These are phyloP conservation scores for Equus przewalskii DNA, from an alignment of 2,113 vertebrate genomes.

Conservation along the genomic window DNA sequence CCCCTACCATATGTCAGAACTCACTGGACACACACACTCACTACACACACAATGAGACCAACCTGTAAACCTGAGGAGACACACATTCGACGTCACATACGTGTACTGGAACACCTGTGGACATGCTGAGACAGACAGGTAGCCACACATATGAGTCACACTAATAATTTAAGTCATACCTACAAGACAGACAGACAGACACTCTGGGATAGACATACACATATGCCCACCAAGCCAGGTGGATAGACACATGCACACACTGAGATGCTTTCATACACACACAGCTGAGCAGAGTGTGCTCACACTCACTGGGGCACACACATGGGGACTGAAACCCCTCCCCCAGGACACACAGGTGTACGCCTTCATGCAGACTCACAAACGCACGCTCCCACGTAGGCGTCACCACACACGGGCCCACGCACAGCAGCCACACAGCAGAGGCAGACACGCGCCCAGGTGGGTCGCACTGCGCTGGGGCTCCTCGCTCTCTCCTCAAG, in stretches of 20 bases:
- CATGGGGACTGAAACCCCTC: neutral
- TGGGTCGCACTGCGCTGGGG: fast-evolving
- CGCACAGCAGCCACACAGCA: neutral
- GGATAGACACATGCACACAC: fast-evolving
- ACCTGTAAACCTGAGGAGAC: neutral
- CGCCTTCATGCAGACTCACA: neutral
- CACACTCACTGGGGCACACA: neutral
- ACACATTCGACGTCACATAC: too few relatives aligned
- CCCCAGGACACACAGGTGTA: neutral
- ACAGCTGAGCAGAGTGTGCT: neutral
- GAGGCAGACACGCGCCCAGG: neutral
- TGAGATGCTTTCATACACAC: neutral
- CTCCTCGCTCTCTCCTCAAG: neutral
- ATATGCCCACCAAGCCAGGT: neutral
- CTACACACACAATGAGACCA: neutral
- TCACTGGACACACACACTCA: too few relatives aligned
- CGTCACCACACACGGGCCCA: fast-evolving
- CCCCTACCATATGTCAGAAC: neutral
- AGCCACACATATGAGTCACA: neutral
- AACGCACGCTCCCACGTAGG: fast-evolving
- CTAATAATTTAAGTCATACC: neutral
- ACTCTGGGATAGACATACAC: neutral
- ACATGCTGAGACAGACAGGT: neutral
- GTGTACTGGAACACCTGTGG: neutral
- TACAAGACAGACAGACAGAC: neutral